phyloP scores from a whole-genome alignment of 2,888 invertebrate genomes.

The Polydrusus tereticollis region DNA sequence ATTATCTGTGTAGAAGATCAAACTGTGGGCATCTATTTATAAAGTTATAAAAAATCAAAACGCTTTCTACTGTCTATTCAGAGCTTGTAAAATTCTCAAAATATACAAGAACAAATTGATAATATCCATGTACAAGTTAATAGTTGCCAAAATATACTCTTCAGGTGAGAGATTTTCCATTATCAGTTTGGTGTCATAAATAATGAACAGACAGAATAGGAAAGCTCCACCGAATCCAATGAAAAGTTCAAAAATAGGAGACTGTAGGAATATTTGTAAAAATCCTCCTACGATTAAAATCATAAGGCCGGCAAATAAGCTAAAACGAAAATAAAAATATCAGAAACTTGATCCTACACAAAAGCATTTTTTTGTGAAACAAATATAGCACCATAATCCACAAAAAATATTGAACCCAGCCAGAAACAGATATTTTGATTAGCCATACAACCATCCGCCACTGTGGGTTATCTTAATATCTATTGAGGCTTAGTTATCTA shows the following conservation, averaged over 20 bases:
- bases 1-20: not conserved
- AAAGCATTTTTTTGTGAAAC: not conserved
- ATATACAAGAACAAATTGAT: constrained; percentile 88
- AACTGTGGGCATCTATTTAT: not conserved
- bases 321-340: constrained; percentile 28
- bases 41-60: not conserved
- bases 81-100: constrained; percentile 78
- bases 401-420: too few species aligned
- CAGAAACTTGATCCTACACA: not conserved
- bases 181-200: constrained; percentile 88
- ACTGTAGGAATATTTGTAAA: constrained; percentile 82
- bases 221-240: constrained; percentile 81
- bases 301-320: constrained; percentile 73
- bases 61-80: constrained; percentile 33
- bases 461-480: too few species aligned
- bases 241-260: constrained; percentile 77
- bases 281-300: constrained; percentile 80
- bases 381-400: too few species aligned
- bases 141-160: constrained; percentile 81
- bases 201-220: constrained; percentile 84
- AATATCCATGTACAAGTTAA: constrained; percentile 89
- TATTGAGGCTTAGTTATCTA: too few species aligned
- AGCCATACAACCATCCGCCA: too few species aligned
- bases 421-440: too few species aligned
- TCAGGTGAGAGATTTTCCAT: constrained; percentile 80